These are phyloP conservation scores for Aelia acuminata DNA, from an alignment of 2,888 invertebrate genomes.

Conservation along the genomic window DNA sequence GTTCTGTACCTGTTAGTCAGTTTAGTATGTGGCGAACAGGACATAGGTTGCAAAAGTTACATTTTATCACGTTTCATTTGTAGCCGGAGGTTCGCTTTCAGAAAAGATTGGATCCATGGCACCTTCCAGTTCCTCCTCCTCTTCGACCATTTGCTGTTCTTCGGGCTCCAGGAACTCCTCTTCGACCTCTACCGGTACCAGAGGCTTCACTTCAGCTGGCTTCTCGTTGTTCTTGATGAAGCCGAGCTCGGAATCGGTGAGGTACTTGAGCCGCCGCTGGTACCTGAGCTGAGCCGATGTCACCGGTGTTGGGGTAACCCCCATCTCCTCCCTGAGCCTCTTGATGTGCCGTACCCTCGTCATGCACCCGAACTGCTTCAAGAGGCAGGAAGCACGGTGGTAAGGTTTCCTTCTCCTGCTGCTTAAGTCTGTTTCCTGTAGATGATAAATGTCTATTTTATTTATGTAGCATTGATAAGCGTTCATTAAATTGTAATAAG, in stretches of 20 bases:
- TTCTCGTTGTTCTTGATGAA: neutral
- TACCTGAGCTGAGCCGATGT: neutral
- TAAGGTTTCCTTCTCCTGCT: neutral
- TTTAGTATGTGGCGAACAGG: too few relatives aligned
- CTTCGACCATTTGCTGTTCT: neutral
- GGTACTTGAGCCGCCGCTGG: neutral
- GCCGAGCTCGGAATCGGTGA: neutral
- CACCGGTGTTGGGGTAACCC: neutral
- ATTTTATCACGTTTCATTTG: neutral
- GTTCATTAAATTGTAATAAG: too few relatives aligned
- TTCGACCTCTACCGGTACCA: neutral
- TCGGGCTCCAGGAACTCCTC: neutral
- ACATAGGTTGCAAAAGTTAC: neutral
- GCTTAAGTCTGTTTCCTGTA: neutral
- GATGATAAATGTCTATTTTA: neutral
- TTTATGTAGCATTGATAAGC: too few relatives aligned
- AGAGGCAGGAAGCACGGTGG: neutral
- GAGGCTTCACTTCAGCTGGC: neutral
- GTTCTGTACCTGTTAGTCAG: too few relatives aligned
- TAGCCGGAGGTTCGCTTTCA: neutral
- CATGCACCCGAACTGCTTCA: constrained; percentile 10
- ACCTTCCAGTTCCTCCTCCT: neutral
- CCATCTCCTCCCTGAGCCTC: neutral
- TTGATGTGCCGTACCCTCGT: constrained; percentile 25
- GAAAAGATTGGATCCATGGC: neutral